These are phyloP conservation scores for Drosophila guanche DNA, from an alignment of 1,140 invertebrate species.

Conservation along the genomic window DNA sequence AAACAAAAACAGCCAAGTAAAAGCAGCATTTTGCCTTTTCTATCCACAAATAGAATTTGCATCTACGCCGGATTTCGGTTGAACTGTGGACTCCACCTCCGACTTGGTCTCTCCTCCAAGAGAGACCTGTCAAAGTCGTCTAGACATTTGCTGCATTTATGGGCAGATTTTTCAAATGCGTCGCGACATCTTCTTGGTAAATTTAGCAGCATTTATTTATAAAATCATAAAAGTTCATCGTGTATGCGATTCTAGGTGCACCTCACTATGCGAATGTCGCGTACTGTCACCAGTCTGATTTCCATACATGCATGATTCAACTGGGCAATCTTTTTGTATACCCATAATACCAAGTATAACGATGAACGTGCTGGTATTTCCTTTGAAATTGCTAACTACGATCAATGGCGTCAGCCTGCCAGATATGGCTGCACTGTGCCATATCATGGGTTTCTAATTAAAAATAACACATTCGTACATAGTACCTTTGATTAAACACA, in stretches of 20 bases:
- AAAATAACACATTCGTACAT: background rate
- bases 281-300: conserved; percentile 15
- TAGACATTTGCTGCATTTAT: conserved; percentile 55
- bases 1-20: conserved; percentile 5
- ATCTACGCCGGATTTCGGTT: conserved; percentile 19
- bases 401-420: background rate
- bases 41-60: conserved; percentile 54
- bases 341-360: background rate
- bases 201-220: conserved; percentile 69
- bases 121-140: conserved; percentile 64
- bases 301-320: conserved; percentile 40
- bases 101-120: conserved; percentile 31
- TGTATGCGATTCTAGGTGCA: conserved; percentile 16
- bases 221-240: conserved; percentile 63
- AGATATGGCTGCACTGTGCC: background rate
- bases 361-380: conserved; percentile 43
- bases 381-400: conserved; percentile 17
- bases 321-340: conserved; percentile 40
- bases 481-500: conserved; percentile 8
- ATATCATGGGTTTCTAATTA: conserved; percentile 16
- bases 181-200: conserved; percentile 71
- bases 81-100: conserved; percentile 27
- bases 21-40: conserved; percentile 2
- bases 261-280: conserved; percentile 33
- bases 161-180: conserved; percentile 63